Evolutionary conservation across 2,113 vertebrate genomes (phyloP), one percentile per base, ranked within the genome.

Genomic region (Neofelis nebulosa): DNA sequence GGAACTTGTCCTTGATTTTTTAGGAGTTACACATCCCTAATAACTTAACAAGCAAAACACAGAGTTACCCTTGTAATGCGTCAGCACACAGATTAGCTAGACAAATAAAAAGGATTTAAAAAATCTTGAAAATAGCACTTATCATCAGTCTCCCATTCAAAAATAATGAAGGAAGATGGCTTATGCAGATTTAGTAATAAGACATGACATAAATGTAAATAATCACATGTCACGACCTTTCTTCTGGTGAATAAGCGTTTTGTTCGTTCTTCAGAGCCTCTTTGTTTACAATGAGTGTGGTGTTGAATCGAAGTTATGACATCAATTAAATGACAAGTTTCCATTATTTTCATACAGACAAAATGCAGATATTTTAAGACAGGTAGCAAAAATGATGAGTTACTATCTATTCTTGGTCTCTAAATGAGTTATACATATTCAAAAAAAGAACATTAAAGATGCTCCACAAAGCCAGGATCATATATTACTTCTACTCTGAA

Each of bases 131-230:
- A 94, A 98, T 88, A 98, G 95, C 97, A 98, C 92, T 98, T 98
- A 98, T 98, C 97, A 98, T 98, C 97, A 96, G 97, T 93, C 95
- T 96, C 81, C 96, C 91, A 96, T 98, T 98, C 97, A 98, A 90
- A 96, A 98, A 97, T 98, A 97, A 98, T 97, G 92, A 98, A 98
- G 82, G 94, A 86, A 97, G 95, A 97, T 95, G 92, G 96, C 96
- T 98, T 97, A 96, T 91, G 95, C 94, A 98, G 95, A 96, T 93
- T 88, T 97, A 92, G 94, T 95, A 96, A 98, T 97, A 98, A 98
- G 94, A 95, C 84, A 94, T 15, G 88, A 98, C 96, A 95, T 89
- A 96, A 97, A 97, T 96, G 97, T 98, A 97, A 97, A 97, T 98
- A 98, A 98, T 88, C 97, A 94, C 90, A 94, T 48, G 76, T 92